Conservation (phyloP, 2,888 invertebrate species). For the Coenonympha glycerion region DNA sequence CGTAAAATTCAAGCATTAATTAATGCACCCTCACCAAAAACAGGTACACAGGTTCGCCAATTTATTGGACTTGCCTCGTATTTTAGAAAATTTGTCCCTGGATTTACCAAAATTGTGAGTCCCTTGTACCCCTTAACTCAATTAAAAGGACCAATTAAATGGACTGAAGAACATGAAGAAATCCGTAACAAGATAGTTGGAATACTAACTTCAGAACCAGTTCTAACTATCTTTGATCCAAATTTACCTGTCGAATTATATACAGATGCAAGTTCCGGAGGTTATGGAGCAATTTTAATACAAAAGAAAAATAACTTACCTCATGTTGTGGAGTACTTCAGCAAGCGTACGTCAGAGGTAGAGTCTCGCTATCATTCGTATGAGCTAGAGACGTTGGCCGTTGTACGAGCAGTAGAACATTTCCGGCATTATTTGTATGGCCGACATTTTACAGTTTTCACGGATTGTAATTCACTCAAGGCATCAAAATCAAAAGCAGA, state of each 20-base stretch:
- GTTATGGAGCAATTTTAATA: constrained; percentile 29
- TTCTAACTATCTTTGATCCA: constrained; percentile 27
- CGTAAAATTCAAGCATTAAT: constrained; percentile 24
- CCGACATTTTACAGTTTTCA: constrained; percentile 10
- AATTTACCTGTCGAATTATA: constrained; percentile 24
- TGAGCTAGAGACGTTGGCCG: constrained; percentile 32
- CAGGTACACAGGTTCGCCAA: constrained; percentile 28
- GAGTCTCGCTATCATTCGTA: constrained; percentile 32
- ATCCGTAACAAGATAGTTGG: constrained; percentile 19
- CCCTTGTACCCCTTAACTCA: constrained; percentile 34
- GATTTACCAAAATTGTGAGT: constrained; percentile 23
- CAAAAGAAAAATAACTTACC: constrained; percentile 25
- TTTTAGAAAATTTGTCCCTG: constrained; percentile 27
- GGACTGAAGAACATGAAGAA: constrained; percentile 23
- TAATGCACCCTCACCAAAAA: constrained; percentile 22
- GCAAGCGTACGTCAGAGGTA: constrained; percentile 27
- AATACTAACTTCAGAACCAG: constrained; percentile 19
- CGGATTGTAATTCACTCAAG: constrained; percentile 19
- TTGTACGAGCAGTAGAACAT: constrained; percentile 27
- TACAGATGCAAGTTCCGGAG: constrained; percentile 27
- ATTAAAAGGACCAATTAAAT: constrained; percentile 27
- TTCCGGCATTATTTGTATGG: constrained; percentile 18
- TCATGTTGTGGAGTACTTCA: constrained; percentile 32
- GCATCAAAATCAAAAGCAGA: constrained; percentile 30
- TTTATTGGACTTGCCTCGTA: constrained; percentile 29